Percentiles rank a stretch among this genome's conserved stretches.
Evolutionary conservation across 2,113 vertebrate genomes (phyloP).

Genomic region (Bambusicola thoracicus): DNA sequence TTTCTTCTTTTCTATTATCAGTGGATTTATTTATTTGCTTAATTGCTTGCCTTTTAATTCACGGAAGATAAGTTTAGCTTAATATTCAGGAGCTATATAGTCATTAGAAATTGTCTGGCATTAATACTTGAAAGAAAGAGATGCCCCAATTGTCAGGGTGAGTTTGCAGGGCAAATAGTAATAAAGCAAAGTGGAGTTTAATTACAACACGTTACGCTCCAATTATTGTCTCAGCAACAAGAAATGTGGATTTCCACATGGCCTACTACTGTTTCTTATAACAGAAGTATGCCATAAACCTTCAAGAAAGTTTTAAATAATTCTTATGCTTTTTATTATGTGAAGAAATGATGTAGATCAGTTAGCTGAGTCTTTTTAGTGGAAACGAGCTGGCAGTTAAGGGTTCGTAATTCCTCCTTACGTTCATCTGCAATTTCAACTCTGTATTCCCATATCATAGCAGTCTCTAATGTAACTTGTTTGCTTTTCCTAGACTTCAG

Average conservation of each 20-base stretch:
- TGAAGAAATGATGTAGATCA: not conserved
- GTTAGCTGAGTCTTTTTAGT: not conserved
- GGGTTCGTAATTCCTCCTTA: not conserved
- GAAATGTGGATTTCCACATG: not conserved
- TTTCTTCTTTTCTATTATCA: not conserved
- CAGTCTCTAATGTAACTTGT: slow-evolving; percentile 62
- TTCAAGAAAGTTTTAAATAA: not conserved
- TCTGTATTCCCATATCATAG: not conserved
- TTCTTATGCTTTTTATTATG: not conserved
- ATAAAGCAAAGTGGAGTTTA: not conserved
- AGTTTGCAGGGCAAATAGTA: not conserved
- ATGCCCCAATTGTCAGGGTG: not conserved
- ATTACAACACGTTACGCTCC: not conserved
- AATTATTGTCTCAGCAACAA: not conserved
- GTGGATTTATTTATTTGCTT: not conserved
- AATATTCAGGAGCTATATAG: not conserved
- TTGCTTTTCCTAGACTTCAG: slow-evolving; percentile 73
- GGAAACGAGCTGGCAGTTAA: not conserved
- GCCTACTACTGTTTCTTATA: not conserved
- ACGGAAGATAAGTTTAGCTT: not conserved
- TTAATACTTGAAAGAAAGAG: not conserved
- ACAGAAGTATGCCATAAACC: not conserved
- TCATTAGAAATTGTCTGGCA: not conserved
- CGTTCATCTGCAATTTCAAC: slow-evolving; percentile 34
- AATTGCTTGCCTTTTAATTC: not conserved